Evolutionary conservation across 2,797 vertebrate genomes (phyloP), one percentile per base, ranked within the genome.

Genomic region (Brachyrhaphis roseni): DNA sequence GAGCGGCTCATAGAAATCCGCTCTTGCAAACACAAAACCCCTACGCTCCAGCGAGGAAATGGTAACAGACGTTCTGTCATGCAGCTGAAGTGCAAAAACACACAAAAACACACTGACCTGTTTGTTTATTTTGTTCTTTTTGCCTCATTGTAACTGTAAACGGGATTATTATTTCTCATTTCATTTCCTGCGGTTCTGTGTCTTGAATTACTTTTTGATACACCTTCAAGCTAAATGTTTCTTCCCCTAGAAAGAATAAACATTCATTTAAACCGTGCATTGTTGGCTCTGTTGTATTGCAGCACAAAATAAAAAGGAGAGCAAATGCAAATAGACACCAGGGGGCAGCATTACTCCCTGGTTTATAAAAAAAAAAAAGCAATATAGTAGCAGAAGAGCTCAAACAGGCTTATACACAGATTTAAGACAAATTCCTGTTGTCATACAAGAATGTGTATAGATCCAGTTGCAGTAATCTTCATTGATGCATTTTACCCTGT

Each of bases 241-340:
- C 85, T 71, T 85, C 84, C 90, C 89, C 84, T 88, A 83, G 85
- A 92, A 83, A 91, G 41, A 96, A 95, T 95, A 96, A 96, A 75
- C 74, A 71, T 93, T 90, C 78, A 88, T 83, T 85, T 78, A 80
- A 90, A 85, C 55, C 26, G 76, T 28, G 49, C 51, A 31, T 49
- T 62, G 80, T 78, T 23, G 28, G 46, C 82, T 84, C 64, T 81
- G 36, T 64, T 86, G 86, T 68, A 74, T 82, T 76, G 51, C 8
- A 72, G 31, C 4, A 41, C 31, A 36, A 18, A n/a, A 47, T 3
- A 16, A 13, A 82, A 26, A 77, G 15, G 45, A 79, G 16, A 62
- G 28, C 72, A 55, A 26, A 41, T 45, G 28, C 68, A 55, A 26
- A 41, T 47, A 73, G 53, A 1, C 94, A 90, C 78, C 62, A 94